Evolutionary conservation across 2,888 invertebrate species (phyloP).

Genomic region (Hipparchia semele): DNA sequence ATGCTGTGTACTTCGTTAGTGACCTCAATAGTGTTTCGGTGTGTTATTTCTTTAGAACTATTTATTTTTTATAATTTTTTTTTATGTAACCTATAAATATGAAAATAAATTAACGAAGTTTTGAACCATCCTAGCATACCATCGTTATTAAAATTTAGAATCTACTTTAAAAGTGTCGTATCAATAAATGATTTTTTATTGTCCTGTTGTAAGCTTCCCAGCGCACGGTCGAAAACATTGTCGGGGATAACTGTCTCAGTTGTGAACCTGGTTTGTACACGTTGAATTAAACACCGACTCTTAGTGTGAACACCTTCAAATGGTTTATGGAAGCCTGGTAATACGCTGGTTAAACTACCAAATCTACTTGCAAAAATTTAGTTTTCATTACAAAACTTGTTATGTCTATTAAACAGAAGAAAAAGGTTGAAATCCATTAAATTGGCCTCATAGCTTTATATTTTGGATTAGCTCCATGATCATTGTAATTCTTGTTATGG

Average conservation of each 20-base stretch:
- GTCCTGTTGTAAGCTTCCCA: conserved; percentile 73
- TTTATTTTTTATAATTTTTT: conserved; percentile 18
- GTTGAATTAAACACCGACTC: conserved; percentile 55
- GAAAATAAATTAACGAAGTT: neutral
- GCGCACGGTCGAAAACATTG: conserved; percentile 77
- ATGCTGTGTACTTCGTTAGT: conserved; percentile 33
- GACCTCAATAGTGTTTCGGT: conserved; percentile 26
- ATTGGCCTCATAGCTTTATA: no score
- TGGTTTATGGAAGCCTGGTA: conserved; percentile 60
- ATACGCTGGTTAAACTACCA: conserved; percentile 26
- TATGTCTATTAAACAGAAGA: neutral
- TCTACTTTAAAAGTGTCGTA: neutral
- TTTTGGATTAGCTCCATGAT: neutral
- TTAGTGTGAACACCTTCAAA: conserved; percentile 56
- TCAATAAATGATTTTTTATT: conserved; percentile 47
- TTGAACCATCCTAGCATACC: neutral
- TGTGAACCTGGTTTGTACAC: conserved; percentile 81
- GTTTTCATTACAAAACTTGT: neutral
- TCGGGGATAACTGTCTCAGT: conserved; percentile 81
- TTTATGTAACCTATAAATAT: neutral
- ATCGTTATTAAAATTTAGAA: neutral
- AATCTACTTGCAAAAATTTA: neutral
- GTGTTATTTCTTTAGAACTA: conserved; percentile 30
- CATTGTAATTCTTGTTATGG: neutral
- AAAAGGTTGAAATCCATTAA: no score